Percentiles rank a stretch among this genome's conserved stretches.
phyloP scores from a whole-genome alignment of 2,113 vertebrate genomes.

The Dendrocopos noguchii region DNA sequence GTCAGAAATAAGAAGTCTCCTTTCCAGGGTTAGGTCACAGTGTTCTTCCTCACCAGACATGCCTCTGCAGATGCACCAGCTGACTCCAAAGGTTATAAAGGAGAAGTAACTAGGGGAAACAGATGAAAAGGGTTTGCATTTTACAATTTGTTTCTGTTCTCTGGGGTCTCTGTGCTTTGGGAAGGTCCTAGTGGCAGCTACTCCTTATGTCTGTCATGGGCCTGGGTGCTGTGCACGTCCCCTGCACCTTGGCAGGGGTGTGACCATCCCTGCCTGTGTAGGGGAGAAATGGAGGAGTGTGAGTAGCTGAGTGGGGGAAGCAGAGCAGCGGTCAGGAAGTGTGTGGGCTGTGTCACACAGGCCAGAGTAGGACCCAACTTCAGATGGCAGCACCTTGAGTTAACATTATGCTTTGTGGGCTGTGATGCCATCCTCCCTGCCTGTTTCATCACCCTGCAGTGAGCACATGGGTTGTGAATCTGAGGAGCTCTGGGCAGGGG shows the following conservation, averaged over 20 bases:
- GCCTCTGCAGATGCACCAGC: background rate
- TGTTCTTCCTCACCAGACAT: conserved; percentile 47
- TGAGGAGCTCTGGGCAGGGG: background rate
- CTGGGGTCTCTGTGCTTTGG: background rate
- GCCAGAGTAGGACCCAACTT: background rate
- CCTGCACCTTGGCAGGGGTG: background rate
- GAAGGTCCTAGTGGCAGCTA: accelerated
- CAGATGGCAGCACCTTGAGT: background rate
- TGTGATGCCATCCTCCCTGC: background rate
- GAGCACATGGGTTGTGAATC: background rate
- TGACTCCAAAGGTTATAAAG: conserved; percentile 43
- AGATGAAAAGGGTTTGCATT: background rate
- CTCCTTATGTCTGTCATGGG: background rate
- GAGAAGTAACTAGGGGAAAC: conserved; percentile 67
- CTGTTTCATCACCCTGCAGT: conserved; percentile 36
- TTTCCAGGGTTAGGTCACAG: background rate
- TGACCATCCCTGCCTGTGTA: background rate
- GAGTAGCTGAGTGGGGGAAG: background rate
- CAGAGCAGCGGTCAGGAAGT: background rate
- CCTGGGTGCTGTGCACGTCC: background rate
- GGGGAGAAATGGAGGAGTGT: accelerated
- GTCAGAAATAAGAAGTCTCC: conserved; percentile 16
- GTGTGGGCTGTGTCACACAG: background rate
- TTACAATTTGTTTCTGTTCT: background rate
- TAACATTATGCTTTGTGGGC: background rate